Evolutionary conservation across 2,113 vertebrate genomes (phyloP).

Genomic region (Butorides virescens): DNA sequence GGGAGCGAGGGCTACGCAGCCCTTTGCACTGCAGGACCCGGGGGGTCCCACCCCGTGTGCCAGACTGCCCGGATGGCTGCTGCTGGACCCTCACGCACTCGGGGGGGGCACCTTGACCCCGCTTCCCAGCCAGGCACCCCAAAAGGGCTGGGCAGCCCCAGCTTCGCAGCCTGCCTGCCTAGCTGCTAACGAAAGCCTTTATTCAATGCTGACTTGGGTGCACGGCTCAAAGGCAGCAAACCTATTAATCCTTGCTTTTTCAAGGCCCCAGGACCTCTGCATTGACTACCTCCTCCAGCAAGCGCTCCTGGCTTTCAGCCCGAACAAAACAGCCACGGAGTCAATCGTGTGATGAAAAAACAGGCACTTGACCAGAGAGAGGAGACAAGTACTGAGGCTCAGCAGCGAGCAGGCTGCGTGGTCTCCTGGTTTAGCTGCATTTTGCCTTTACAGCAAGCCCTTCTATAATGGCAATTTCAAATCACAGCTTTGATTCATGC

Average conservation of each 20-base stretch:
- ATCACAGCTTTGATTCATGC: background rate
- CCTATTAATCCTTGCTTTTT: background rate
- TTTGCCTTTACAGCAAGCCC: background rate
- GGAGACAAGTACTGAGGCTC: background rate
- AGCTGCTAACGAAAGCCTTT: background rate
- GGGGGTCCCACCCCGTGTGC: background rate
- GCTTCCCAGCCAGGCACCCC: accelerated
- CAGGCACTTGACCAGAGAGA: background rate
- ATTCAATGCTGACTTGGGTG: background rate
- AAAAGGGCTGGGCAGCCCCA: background rate
- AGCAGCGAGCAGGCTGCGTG: background rate
- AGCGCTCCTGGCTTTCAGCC: background rate
- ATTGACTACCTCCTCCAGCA: background rate
- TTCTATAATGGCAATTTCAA: accelerated
- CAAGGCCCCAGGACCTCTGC: background rate
- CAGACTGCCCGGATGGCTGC: too few species aligned
- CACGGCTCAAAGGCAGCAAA: background rate
- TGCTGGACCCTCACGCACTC: background rate
- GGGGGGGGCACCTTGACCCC: background rate
- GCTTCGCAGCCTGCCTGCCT: background rate
- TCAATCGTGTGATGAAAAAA: background rate
- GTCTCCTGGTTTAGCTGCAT: background rate
- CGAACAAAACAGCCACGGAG: background rate
- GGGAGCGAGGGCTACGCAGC: background rate
- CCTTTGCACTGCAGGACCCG: background rate